Percentiles rank a stretch among this genome's conserved stretches.
These are phyloP conservation scores for Uria aalge DNA, from an alignment of 2,113 vertebrate genomes.

Conservation along the genomic window DNA sequence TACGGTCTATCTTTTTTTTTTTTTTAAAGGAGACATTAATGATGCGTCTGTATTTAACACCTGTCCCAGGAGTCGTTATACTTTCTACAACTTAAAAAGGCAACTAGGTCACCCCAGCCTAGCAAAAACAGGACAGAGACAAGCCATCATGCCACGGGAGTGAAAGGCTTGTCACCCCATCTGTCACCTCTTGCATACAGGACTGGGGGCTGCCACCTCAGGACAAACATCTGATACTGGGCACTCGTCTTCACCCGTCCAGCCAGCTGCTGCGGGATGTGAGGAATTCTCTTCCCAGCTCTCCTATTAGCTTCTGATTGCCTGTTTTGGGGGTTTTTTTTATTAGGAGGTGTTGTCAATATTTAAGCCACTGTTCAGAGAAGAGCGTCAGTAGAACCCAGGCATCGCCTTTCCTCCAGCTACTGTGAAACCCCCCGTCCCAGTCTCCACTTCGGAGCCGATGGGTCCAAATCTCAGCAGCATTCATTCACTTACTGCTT, in stretches of 20 bases:
- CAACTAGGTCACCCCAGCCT: background rate
- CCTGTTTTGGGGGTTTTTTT: background rate
- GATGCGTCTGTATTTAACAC: background rate
- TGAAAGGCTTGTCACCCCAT: background rate
- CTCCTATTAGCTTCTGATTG: background rate
- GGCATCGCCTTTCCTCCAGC: background rate
- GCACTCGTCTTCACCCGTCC: accelerated
- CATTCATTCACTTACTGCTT: background rate
- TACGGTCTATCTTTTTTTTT: background rate
- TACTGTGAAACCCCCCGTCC: background rate
- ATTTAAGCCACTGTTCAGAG: background rate
- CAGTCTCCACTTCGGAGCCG: background rate
- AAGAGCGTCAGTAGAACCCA: background rate
- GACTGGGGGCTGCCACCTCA: background rate
- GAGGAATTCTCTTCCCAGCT: background rate
- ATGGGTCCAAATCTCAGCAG: background rate
- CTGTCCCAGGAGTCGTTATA: background rate
- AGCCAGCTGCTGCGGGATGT: background rate
- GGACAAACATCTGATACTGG: background rate
- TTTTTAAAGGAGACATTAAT: background rate
- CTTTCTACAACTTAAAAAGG: background rate
- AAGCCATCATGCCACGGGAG: background rate
- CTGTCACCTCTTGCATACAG: background rate
- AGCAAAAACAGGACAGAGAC: background rate
- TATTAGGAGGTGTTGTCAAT: background rate